Conservation (phyloP, 2,113 vertebrate genomes). For the Thermophis baileyi region DNA sequence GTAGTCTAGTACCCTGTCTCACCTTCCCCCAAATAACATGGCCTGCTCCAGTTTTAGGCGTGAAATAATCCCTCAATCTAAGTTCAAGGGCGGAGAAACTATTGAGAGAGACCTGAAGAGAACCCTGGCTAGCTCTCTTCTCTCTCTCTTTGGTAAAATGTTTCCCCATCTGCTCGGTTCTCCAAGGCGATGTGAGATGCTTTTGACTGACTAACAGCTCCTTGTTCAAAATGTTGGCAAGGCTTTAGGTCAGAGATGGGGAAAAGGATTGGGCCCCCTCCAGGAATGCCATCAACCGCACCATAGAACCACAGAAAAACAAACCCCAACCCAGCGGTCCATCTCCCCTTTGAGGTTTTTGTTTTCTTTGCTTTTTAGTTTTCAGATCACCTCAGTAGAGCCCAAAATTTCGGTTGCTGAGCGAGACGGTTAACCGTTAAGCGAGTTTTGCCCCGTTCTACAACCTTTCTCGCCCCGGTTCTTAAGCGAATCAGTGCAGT, state of each 20-base stretch:
- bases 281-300: neutral
- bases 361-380: neutral
- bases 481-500: neutral
- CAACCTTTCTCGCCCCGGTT: neutral
- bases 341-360: neutral
- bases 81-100: neutral
- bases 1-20: neutral
- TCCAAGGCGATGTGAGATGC: neutral
- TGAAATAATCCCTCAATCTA: no score
- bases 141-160: neutral
- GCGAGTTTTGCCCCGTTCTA: neutral
- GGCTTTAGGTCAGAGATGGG: neutral
- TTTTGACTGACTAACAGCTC: neutral
- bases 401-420: neutral
- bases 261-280: neutral
- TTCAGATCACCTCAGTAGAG: neutral
- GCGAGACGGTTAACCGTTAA: accelerated
- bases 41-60: neutral
- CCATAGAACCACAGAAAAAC: neutral
- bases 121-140: neutral
- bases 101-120: neutral
- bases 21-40: neutral
- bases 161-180: neutral
- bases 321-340: neutral
- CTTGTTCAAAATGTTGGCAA: neutral